These are phyloP conservation scores for Synanthedon vespiformis DNA, from an alignment of 2,888 invertebrate species.

Conservation along the genomic window DNA sequence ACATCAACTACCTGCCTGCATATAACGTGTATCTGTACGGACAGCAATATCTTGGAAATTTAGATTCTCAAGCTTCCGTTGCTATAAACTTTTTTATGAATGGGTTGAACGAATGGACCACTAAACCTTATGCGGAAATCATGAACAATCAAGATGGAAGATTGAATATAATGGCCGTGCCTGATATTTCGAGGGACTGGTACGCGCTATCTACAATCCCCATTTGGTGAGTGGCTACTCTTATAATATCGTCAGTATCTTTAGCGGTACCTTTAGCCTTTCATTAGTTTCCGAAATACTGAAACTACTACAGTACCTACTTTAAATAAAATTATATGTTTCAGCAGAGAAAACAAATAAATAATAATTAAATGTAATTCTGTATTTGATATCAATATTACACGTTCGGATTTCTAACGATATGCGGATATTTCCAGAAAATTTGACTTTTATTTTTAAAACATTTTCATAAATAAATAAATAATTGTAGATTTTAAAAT, in stretches of 20 bases:
- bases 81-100: slow-evolving; percentile 38
- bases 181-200: slow-evolving; percentile 46
- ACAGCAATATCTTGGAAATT: slow-evolving; percentile 24
- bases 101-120: slow-evolving; percentile 41
- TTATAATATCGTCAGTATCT: not conserved
- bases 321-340: too few species aligned
- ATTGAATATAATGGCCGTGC: slow-evolving; percentile 40
- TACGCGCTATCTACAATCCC: slow-evolving; percentile 42
- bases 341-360: too few species aligned
- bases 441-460: too few species aligned
- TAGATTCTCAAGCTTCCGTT: slow-evolving; percentile 30
- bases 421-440: too few species aligned
- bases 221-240: slow-evolving; percentile 40
- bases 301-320: too few species aligned
- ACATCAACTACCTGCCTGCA: slow-evolving; percentile 25
- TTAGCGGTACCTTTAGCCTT: too few species aligned
- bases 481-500: not conserved
- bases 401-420: too few species aligned
- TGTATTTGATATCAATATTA: too few species aligned
- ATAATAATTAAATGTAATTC: too few species aligned
- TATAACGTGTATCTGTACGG: slow-evolving; percentile 30
- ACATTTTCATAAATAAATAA: too few species aligned
- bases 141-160: slow-evolving; percentile 32
- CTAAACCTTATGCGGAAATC: slow-evolving; percentile 33
- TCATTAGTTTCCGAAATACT: too few species aligned